phyloP scores from a whole-genome alignment of 2,888 invertebrate species.

The Halocaridina rubra region DNA sequence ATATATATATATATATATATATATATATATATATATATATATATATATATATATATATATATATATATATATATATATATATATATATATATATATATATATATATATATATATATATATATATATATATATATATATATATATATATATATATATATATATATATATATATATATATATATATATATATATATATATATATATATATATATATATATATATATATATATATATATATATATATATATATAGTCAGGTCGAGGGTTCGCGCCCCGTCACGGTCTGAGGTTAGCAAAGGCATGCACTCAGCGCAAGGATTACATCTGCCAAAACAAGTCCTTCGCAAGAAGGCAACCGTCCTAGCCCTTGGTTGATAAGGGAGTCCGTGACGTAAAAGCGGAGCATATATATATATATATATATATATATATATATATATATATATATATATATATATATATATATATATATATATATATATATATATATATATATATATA shows the following conservation, averaged over 20 bases:
- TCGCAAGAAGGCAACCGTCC: too few species aligned
- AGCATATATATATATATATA: constrained; percentile 6
- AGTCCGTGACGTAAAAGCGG: background rate
- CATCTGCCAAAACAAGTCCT: too few species aligned
- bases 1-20: background rate
- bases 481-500: constrained; percentile 34
- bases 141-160: background rate
- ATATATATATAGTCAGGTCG: background rate
- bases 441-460: constrained; percentile 22
- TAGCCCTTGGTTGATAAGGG: too few species aligned
- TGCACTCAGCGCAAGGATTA: too few species aligned
- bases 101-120: constrained; percentile 10
- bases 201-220: background rate
- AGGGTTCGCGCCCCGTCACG: too few species aligned
- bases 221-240: background rate
- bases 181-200: background rate
- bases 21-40: background rate
- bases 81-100: constrained; percentile 19
- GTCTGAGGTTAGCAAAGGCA: too few species aligned
- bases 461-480: constrained; percentile 26
- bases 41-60: constrained; percentile 5
- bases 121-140: constrained; percentile 1
- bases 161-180: background rate
- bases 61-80: constrained; percentile 9
- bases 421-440: constrained; percentile 3